Conservation (phyloP, 2,113 vertebrate genomes). For the Bubo scandiacus region DNA sequence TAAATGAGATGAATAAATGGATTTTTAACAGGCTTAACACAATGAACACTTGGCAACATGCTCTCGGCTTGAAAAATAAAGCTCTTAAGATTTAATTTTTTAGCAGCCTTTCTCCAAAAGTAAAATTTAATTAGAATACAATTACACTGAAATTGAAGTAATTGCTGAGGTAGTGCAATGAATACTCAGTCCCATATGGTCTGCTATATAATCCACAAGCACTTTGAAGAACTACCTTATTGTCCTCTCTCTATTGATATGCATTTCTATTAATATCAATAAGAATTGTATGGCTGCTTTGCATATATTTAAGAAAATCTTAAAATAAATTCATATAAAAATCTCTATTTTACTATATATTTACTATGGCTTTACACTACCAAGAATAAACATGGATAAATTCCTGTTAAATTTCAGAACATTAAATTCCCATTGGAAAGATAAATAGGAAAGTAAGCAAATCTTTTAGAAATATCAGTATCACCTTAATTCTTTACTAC, state of each 20-base stretch:
- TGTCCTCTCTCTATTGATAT: not conserved
- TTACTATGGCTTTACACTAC: not conserved
- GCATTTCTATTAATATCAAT: not conserved
- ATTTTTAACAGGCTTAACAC: constrained; percentile 31
- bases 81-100: constrained; percentile 34
- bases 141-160: constrained; percentile 14
- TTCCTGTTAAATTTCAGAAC: not conserved
- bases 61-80: constrained; percentile 36
- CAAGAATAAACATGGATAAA: not conserved
- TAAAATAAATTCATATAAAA: not conserved
- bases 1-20: constrained; percentile 22
- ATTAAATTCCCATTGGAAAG: not conserved
- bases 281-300: not conserved
- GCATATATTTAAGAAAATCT: not conserved
- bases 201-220: not conserved
- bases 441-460: not conserved
- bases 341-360: not conserved
- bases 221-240: not conserved
- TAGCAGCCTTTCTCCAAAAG: constrained; percentile 8
- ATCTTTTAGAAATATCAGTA: not conserved
- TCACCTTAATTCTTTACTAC: not conserved
- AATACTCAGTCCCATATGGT: not conserved
- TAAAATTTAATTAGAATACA: constrained; percentile 36
- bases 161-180: constrained; percentile 22
- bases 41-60: not conserved